Base-by-base conservation (phyloP, 1,140 invertebrate species). In the Trialeurodes vaporariorum region DNA sequence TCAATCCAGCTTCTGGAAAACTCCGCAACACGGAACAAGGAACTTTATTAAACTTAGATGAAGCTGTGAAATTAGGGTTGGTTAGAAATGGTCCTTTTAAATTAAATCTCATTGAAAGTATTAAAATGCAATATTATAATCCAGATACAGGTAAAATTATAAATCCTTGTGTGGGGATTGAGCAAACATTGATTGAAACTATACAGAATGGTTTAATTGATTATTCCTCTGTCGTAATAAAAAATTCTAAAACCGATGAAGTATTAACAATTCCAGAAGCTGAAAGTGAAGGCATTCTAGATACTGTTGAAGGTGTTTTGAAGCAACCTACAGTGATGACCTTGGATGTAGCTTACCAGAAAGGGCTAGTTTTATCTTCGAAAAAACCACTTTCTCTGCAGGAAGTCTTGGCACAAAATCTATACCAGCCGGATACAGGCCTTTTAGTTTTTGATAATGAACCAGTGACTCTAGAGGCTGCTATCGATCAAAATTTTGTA, bases 401-500 rank as follows among this genome's bases (percentile, higher is more conserved):
- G 77, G 91, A 96, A 83, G 90, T 91, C 62, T 79, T 96, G 61
- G 86, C 90, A 58, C 86, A 89, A 78, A 87, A 90, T 67, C 81
- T 91, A 66, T 93, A 94, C 76, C 86, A 95, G 76, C 79, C 85
- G 0, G 82, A 86, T 62, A 88, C 87, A 64, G 90, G 91, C 2
- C 83, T 87, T 61, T 86, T 78, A 23, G 74, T 84, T 66, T 86
- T 86, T 27, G 86, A 89, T 60, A 87, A 92, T 71, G 84, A 86
- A 25, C 81, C 80, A 61, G 82, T 91, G 70, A 92, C 89, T 24
- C 76, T 97, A 2, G 86, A 90, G 65, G 86, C 92, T 71, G 92
- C 92, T 11, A 88, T 96, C 61, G 81, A 84, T 96, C 63, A 89
- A n/a, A n/a, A n/a, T n/a, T n/a, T n/a, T n/a, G n/a, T n/a, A n/a